phyloP scores from a whole-genome alignment of 2,888 invertebrate genomes.

The Clepsis dumicolana region DNA sequence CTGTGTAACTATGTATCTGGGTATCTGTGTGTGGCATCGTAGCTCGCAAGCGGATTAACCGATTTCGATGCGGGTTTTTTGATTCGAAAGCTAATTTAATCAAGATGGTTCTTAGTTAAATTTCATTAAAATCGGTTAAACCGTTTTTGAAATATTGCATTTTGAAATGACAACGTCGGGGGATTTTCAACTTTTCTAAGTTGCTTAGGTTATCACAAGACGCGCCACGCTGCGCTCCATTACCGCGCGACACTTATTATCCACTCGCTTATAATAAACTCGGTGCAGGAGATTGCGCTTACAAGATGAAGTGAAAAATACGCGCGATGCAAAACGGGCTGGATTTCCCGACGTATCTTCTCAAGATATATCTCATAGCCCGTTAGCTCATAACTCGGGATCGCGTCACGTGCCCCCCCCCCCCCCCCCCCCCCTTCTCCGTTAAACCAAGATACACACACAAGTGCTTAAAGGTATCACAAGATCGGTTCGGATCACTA shows the following conservation, averaged over 20 bases:
- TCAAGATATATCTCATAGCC: conserved; percentile 25
- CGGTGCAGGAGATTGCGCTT: conserved; percentile 32
- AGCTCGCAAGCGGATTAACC: too few relatives aligned
- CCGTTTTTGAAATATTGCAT: too few relatives aligned
- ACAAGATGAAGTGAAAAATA: conserved; percentile 14
- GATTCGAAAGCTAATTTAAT: too few relatives aligned
- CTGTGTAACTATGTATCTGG: too few relatives aligned
- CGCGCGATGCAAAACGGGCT: conserved; percentile 28
- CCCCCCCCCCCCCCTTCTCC: not conserved
- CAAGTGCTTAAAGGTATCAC: conserved; percentile 19
- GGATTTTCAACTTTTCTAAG: too few relatives aligned
- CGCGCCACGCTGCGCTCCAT: conserved; percentile 15
- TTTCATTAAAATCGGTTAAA: too few relatives aligned
- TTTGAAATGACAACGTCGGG: too few relatives aligned
- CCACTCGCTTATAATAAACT: conserved; percentile 22
- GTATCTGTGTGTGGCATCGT: too few relatives aligned
- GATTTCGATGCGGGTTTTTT: too few relatives aligned
- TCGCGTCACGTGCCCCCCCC: conserved; percentile 18
- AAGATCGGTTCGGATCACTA: too few relatives aligned
- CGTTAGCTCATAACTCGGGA: conserved; percentile 22
- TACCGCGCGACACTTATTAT: conserved; percentile 17
- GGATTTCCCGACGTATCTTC: conserved; percentile 32
- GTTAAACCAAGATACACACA: conserved; percentile 16
- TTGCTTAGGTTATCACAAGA: too few relatives aligned
- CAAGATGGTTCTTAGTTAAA: too few relatives aligned